phyloP scores from a whole-genome alignment of 2,113 vertebrate species.

The Cryptomyrus ogoouensis region DNA sequence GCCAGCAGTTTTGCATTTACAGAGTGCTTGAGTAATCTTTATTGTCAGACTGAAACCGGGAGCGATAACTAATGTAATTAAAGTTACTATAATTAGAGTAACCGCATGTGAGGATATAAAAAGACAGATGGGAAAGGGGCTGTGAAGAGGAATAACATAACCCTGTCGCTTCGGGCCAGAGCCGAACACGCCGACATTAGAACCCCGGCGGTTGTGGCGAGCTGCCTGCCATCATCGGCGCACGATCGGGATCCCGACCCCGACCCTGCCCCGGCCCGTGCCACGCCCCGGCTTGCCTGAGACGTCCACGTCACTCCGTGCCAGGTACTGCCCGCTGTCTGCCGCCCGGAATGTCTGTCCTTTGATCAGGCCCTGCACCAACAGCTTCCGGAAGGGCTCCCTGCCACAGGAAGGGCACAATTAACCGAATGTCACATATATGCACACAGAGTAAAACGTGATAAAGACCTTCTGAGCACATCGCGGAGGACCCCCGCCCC shows the following conservation, averaged over 20 bases:
- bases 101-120: background rate
- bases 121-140: background rate
- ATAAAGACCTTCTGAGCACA: background rate
- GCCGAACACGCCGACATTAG: background rate
- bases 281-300: constrained; percentile 63
- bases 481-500: no score
- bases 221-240: background rate
- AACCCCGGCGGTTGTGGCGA: background rate
- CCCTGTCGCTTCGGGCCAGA: background rate
- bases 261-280: background rate
- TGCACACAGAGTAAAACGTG: background rate
- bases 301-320: constrained; percentile 77
- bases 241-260: background rate
- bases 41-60: background rate
- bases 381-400: constrained; percentile 87
- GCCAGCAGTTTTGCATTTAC: background rate
- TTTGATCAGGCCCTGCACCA: constrained; percentile 94
- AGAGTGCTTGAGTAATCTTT: background rate
- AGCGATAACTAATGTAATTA: constrained; percentile 13
- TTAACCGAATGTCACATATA: background rate
- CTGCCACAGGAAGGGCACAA: constrained; percentile 46
- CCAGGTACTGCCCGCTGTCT: constrained; percentile 75
- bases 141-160: background rate
- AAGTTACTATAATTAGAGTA: constrained; percentile 13
- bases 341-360: constrained; percentile 78